Conservation (phyloP, 2,888 invertebrate species). For the Eupeodes latifasciatus region DNA sequence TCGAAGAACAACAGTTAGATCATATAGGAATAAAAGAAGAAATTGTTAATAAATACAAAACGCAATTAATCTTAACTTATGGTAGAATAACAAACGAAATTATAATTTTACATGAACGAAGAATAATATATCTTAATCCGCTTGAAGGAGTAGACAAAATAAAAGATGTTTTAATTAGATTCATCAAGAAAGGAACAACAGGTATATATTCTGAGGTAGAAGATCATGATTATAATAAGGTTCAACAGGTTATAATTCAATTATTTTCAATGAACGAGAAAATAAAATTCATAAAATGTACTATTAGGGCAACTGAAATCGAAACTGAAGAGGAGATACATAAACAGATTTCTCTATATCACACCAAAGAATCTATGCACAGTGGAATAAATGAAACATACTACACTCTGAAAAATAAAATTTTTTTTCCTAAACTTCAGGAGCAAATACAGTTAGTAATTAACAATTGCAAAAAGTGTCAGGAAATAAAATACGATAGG, state of each 20-base stretch:
- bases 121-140: conserved; percentile 60
- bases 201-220: too few relatives aligned
- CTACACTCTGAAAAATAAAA: neutral
- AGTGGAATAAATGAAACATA: conserved; percentile 8
- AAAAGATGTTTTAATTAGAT: conserved; percentile 52
- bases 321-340: neutral
- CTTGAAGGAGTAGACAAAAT: conserved; percentile 41
- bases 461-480: neutral
- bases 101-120: conserved; percentile 32
- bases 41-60: conserved; percentile 58
- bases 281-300: too few relatives aligned
- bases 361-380: conserved; percentile 19
- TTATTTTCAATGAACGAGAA: neutral
- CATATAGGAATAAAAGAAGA: conserved; percentile 45
- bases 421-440: too few relatives aligned
- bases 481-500: conserved; percentile 36
- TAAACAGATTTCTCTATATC: neutral
- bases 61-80: conserved; percentile 53
- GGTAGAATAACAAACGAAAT: conserved; percentile 28
- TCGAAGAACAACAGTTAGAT: conserved; percentile 50
- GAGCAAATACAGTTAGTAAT: too few relatives aligned
- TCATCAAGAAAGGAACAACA: conserved; percentile 44
- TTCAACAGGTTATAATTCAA: conserved; percentile 47
- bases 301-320: too few relatives aligned
- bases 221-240: conserved; percentile 59